Evolutionary conservation across 2,888 invertebrate species (phyloP), one percentile per base, ranked within the genome.

Genomic region (Dynastes tityus): DNA sequence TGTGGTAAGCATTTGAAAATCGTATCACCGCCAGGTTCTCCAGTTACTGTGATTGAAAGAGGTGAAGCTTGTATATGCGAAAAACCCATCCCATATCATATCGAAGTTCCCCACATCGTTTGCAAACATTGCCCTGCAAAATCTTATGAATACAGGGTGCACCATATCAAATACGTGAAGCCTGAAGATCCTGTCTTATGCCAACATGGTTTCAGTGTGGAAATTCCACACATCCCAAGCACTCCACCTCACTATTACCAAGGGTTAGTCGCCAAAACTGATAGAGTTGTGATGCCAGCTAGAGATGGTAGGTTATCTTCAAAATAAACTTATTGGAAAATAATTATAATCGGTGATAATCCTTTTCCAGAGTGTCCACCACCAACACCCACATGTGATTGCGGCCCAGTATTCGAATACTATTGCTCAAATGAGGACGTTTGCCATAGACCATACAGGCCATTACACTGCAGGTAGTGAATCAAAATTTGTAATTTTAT

Each of bases 1-100:
- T 88, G 88, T 80, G 85, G 86, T 70, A 87, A 86, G 80, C 82
- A 88, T 79, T 79, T 88, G 37, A 81, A 82, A 29, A 84, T 87
- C 0, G 82, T 85, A 4, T 86, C 86, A 4, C 84, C 84, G 29
- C 84, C 85, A 13, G 78, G 82, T 9, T 76, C 83, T 13, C 85
- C 86, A 1, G 79, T 85, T 11, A 85, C 87, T 77, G 81, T 88
- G 1, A 86, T 88, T 22, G 85, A 84, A 80, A 85, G 84, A 79
- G 84, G 82, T 61, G 68, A 82, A 78, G 55, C 80, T 37, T 83
- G 83, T 71, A 67, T 80, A 11, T 84, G 84, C 70, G 80, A 81
- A 3, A 79, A 79, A 51, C 53, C 78, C 9, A 45, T 83, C 11
- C 83, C 83, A 8, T 83, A 81, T 67, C 77, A 79, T 9, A 76